phyloP scores from a whole-genome alignment of 2,888 invertebrate genomes.

The Siphonodentalium dalli region DNA sequence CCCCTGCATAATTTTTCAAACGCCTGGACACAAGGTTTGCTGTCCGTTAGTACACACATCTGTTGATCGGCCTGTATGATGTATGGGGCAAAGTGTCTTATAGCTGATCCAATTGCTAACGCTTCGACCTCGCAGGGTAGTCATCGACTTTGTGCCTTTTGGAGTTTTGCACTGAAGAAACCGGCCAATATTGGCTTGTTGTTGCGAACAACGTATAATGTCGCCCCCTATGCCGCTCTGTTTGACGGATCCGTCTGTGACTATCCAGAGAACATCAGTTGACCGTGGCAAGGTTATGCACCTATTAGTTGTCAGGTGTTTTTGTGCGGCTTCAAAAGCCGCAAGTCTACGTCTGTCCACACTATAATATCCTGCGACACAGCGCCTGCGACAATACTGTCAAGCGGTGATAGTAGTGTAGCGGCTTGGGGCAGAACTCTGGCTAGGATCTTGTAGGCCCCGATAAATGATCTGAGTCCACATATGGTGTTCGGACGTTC shows the following conservation, averaged over 20 bases:
- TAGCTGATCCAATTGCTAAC: too few relatives aligned
- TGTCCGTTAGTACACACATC: too few relatives aligned
- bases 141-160: too few relatives aligned
- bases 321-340: constrained; percentile 17
- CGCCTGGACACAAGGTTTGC: too few relatives aligned
- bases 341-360: constrained; percentile 12
- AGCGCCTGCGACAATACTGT: constrained; percentile 6
- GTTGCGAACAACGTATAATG: constrained; percentile 10
- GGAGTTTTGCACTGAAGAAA: too few relatives aligned
- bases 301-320: constrained; percentile 1
- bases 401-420: constrained; percentile 11
- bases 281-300: constrained; percentile 16
- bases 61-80: too few relatives aligned
- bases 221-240: constrained; percentile 10
- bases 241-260: constrained; percentile 12
- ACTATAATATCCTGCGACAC: constrained; percentile 17
- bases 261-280: constrained; percentile 15
- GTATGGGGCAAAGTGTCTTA: too few relatives aligned
- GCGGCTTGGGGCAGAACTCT: constrained; percentile 15
- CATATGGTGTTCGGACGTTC: not conserved
- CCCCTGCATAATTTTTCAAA: too few relatives aligned
- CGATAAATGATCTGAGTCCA: constrained; percentile 2
- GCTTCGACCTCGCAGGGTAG: too few relatives aligned
- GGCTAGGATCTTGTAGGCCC: constrained; percentile 15
- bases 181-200: constrained; percentile 8